Evolutionary conservation across 2,797 vertebrate species (phyloP).

Genomic region (Sebastes minor): DNA sequence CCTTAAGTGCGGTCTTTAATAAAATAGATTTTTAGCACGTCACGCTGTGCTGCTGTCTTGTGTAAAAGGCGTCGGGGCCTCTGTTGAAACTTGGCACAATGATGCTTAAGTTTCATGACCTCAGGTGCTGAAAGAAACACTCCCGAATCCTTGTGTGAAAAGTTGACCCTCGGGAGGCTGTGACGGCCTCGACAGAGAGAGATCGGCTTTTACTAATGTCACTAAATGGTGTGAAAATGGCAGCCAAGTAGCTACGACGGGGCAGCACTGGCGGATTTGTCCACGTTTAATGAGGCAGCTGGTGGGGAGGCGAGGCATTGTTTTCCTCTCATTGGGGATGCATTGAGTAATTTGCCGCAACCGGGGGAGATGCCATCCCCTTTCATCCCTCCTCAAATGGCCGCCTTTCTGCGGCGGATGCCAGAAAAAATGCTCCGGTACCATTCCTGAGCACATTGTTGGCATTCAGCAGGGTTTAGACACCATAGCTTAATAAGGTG

Average conservation of each 20-base stretch:
- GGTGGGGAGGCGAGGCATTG: constrained; percentile 44
- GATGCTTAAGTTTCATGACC: background rate
- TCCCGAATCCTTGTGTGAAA: background rate
- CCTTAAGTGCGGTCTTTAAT: constrained; percentile 13
- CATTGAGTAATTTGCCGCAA: constrained; percentile 54
- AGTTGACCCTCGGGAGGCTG: background rate
- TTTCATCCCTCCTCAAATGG: constrained; percentile 58
- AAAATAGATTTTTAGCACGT: background rate
- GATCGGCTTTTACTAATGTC: background rate
- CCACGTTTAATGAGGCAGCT: constrained; percentile 56
- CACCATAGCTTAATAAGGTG: constrained; percentile 27
- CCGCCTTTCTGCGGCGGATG: constrained; percentile 29
- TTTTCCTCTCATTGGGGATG: constrained; percentile 50
- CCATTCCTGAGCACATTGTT: constrained; percentile 48
- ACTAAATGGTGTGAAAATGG: constrained; percentile 32
- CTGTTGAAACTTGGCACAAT: background rate
- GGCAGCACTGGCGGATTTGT: constrained; percentile 45
- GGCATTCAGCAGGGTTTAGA: constrained; percentile 22
- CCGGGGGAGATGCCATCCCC: constrained; percentile 45
- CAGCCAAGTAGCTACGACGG: constrained; percentile 16
- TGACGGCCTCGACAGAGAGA: background rate
- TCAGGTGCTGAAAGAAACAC: background rate
- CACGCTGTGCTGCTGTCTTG: background rate
- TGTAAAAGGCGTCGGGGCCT: background rate
- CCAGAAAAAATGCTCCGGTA: constrained; percentile 28